Conservation (phyloP, 2,888 invertebrate species). For the Diaprepes abbreviatus region DNA sequence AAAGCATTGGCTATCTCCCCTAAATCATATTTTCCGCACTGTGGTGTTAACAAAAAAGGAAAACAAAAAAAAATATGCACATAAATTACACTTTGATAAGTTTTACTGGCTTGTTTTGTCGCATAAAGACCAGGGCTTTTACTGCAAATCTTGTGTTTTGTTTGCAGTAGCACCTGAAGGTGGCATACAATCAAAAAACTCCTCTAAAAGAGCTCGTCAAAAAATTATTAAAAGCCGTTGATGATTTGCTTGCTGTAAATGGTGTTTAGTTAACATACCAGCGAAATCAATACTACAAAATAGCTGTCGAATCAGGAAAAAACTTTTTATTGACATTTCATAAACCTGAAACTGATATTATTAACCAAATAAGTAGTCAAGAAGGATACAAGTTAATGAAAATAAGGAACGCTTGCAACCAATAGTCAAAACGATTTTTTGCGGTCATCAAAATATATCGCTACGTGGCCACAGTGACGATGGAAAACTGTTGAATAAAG, state of each 20-base stretch:
- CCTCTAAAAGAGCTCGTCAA: background rate
- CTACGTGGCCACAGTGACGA: background rate
- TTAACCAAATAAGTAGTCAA: background rate
- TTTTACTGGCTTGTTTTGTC: slow-evolving; percentile 7
- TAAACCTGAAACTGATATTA: background rate
- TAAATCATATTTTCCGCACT: too few relatives aligned
- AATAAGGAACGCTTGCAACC: background rate
- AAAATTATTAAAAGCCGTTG: background rate
- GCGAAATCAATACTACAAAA: background rate
- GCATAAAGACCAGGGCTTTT: slow-evolving; percentile 1
- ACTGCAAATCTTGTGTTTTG: slow-evolving; percentile 4
- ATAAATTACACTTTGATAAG: background rate
- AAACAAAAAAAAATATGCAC: slow-evolving; percentile 1
- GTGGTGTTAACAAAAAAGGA: too few relatives aligned
- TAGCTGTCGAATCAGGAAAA: background rate
- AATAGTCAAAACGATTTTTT: background rate
- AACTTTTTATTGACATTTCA: background rate
- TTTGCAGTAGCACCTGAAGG: background rate
- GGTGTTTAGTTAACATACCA: background rate
- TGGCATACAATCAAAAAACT: background rate
- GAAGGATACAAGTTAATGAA: background rate
- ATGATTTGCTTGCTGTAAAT: background rate
- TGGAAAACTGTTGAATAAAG: background rate
- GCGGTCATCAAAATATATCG: background rate
- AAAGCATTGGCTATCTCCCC: too few relatives aligned